Evolutionary conservation across 2,113 vertebrate genomes (phyloP).

Genomic region (Ciconia maguari): DNA sequence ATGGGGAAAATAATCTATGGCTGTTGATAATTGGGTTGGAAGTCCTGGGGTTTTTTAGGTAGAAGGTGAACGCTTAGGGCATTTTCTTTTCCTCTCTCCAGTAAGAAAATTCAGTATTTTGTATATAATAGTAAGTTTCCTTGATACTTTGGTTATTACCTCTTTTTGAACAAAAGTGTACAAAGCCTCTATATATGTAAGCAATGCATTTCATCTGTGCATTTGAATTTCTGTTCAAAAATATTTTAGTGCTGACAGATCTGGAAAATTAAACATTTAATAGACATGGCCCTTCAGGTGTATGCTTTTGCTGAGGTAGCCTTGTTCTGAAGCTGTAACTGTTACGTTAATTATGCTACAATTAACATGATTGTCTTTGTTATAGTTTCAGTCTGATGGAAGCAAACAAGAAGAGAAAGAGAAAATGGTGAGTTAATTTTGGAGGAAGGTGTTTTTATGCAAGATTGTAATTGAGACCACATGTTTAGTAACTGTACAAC

Average conservation of each 20-base stretch:
- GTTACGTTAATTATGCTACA: not conserved
- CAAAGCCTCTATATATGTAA: not conserved
- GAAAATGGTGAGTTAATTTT: conserved; percentile 78
- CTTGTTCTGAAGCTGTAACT: not conserved
- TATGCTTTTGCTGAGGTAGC: conserved; percentile 7
- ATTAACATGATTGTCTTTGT: not conserved
- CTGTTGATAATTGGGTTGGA: not conserved
- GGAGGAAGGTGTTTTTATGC: not conserved
- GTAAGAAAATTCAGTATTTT: not conserved
- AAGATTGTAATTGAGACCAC: not conserved
- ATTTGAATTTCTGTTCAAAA: not conserved
- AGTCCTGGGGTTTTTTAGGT: not conserved
- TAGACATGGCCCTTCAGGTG: not conserved
- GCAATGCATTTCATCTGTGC: not conserved
- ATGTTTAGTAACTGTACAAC: not conserved
- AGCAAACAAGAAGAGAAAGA: conserved; percentile 83
- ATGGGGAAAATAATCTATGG: not conserved
- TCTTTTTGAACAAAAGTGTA: not conserved
- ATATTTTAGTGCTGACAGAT: not conserved
- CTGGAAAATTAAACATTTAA: not conserved
- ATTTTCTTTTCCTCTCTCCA: not conserved
- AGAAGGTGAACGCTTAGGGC: not conserved
- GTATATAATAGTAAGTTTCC: not conserved
- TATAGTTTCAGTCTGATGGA: conserved; percentile 82
- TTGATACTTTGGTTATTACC: not conserved